These are phyloP conservation scores for Rhopalosiphum maidis DNA, from an alignment of 1,140 invertebrate species.

Conservation along the genomic window DNA sequence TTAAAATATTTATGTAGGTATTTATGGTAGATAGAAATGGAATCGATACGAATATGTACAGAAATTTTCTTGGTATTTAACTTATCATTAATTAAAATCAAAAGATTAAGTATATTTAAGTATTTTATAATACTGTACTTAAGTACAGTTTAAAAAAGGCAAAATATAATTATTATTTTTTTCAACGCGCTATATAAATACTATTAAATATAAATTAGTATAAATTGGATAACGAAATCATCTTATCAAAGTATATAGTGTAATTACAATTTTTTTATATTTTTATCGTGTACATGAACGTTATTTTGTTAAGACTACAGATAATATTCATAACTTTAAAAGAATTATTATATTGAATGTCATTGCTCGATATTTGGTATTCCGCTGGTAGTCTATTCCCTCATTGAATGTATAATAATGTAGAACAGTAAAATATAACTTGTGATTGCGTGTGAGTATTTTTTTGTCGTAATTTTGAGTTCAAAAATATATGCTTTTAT, in stretches of 20 bases:
- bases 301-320: not conserved
- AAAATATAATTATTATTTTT: not conserved
- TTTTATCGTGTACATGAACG: not conserved
- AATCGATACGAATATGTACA: not conserved
- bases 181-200: no score
- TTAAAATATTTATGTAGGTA: not conserved
- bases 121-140: not conserved
- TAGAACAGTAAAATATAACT: not conserved
- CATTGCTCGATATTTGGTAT: not conserved
- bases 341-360: not conserved
- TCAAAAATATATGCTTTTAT: not conserved
- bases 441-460: not conserved
- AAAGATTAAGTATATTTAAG: not conserved
- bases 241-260: not conserved
- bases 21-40: not conserved
- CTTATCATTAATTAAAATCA: no score
- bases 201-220: no score
- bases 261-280: not conserved
- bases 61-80: not conserved
- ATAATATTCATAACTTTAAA: not conserved
- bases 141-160: not conserved
- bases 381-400: not conserved
- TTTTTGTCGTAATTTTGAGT: not conserved
- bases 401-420: not conserved
- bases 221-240: no score